phyloP scores from a whole-genome alignment of 1,140 invertebrate species.

The Coenobita brevimanus region DNA sequence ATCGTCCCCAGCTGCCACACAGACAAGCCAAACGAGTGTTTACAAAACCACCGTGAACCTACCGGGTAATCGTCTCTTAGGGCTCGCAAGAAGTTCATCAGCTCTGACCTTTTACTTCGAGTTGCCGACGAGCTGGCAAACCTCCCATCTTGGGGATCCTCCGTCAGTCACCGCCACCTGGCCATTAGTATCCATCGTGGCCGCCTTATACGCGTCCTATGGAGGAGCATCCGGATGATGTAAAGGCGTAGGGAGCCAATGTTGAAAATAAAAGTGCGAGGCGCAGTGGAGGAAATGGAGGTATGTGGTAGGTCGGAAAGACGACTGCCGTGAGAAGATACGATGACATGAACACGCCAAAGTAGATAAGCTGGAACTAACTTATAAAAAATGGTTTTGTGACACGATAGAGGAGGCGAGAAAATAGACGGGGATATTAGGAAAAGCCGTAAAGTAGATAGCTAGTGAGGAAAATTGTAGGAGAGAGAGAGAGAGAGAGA shows the following conservation, averaged over 20 bases:
- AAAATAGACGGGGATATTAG: background rate
- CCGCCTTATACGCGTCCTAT: background rate
- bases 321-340: no score
- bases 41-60: conserved; percentile 19
- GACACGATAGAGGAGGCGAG: background rate
- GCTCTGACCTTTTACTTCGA: conserved; percentile 11
- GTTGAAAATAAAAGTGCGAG: no score
- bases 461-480: no score
- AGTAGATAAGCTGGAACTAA: no score
- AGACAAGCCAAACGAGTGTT: background rate
- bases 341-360: no score
- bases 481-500: conserved; percentile 3
- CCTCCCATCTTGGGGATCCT: background rate
- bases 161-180: background rate
- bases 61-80: background rate
- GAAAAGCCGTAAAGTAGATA: background rate
- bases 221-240: background rate
- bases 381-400: no score
- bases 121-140: background rate
- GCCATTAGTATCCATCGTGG: background rate
- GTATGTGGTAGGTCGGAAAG: no score
- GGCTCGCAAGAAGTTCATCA: conserved; percentile 28
- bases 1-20: no score
- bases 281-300: no score
- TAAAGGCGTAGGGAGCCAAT: no score